Evolutionary conservation across 2,888 invertebrate species (phyloP).

Genomic region (Drosophila nigricruria): DNA sequence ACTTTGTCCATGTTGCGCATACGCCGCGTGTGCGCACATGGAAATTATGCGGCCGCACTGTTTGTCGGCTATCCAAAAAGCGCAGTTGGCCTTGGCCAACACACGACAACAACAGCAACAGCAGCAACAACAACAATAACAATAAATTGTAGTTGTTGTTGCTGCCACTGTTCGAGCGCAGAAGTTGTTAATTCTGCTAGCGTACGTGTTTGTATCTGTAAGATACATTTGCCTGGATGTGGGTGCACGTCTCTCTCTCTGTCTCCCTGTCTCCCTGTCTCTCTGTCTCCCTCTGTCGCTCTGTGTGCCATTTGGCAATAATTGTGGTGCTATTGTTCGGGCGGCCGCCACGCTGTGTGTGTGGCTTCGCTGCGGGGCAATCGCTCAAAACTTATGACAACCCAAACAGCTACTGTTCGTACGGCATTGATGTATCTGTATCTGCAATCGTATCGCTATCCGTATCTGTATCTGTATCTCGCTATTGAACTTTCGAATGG

Average conservation of each 20-base stretch:
- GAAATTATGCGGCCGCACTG: slow-evolving; percentile 55
- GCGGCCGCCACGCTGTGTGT: slow-evolving; percentile 73
- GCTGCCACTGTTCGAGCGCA: slow-evolving; percentile 49
- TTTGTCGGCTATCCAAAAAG: slow-evolving; percentile 42
- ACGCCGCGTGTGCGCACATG: slow-evolving; percentile 73
- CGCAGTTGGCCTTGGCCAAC: slow-evolving; percentile 49
- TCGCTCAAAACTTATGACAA: slow-evolving; percentile 83
- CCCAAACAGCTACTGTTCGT: slow-evolving; percentile 79
- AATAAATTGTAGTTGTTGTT: slow-evolving; percentile 34
- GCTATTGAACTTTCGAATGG: slow-evolving; percentile 60
- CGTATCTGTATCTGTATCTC: slow-evolving; percentile 22
- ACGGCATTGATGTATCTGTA: slow-evolving; percentile 55
- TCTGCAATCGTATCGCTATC: slow-evolving; percentile 27
- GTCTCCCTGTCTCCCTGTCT: slow-evolving; percentile 19
- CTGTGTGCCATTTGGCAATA: slow-evolving; percentile 77
- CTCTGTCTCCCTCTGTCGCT: slow-evolving; percentile 13
- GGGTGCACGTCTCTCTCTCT: slow-evolving; percentile 30
- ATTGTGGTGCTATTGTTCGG: slow-evolving; percentile 72
- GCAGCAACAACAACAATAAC: slow-evolving; percentile 6
- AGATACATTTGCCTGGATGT: slow-evolving; percentile 49
- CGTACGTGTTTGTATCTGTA: slow-evolving; percentile 52
- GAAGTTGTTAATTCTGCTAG: slow-evolving; percentile 61
- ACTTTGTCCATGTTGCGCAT: slow-evolving; percentile 72
- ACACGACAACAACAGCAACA: slow-evolving; percentile 22
- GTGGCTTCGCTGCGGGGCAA: slow-evolving; percentile 79